These are phyloP conservation scores for Aphyosemion australe DNA, from an alignment of 2,113 vertebrate species.

Conservation along the genomic window DNA sequence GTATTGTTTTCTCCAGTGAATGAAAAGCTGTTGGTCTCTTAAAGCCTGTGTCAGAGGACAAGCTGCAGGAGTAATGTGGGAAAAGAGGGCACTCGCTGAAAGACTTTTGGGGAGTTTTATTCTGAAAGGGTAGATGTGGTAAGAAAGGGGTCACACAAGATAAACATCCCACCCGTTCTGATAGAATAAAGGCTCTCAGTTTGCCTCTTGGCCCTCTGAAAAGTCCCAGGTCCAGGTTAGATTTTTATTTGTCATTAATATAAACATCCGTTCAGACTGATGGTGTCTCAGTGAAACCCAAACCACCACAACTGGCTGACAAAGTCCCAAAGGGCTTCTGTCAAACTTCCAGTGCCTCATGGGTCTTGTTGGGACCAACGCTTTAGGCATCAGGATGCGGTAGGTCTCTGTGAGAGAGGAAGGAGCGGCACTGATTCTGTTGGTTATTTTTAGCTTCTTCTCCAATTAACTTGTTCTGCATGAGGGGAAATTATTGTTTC, in stretches of 20 bases:
- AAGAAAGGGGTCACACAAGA: conserved; percentile 65
- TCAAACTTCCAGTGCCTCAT: conserved; percentile 49
- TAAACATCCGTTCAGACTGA: conserved; percentile 52
- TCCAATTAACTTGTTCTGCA: conserved; percentile 37
- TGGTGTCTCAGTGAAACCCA: conserved; percentile 20
- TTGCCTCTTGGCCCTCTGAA: conserved; percentile 6
- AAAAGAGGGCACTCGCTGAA: conserved; percentile 58
- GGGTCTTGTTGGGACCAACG: conserved; percentile 38
- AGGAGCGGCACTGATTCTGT: conserved; percentile 11
- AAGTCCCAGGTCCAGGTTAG: conserved; percentile 20
- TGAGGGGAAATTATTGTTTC: conserved; percentile 27
- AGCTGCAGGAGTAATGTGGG: conserved; percentile 73
- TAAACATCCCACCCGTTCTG: conserved; percentile 62
- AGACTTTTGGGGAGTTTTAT: conserved; percentile 48
- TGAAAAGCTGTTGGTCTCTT: conserved; percentile 68
- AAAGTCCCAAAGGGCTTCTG: conserved; percentile 35
- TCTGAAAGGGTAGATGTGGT: conserved; percentile 35
- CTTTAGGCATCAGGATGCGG: conserved; percentile 32
- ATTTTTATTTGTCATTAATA: conserved; percentile 31
- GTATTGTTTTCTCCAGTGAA: conserved; percentile 67
- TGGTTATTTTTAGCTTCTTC: conserved; percentile 60
- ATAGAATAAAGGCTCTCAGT: conserved; percentile 65
- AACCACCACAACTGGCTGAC: conserved; percentile 29
- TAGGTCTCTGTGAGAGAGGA: conserved; percentile 4
- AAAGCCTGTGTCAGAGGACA: conserved; percentile 54